Percentiles rank a stretch among this genome's conserved stretches.
Evolutionary conservation across 2,797 vertebrate species (phyloP).

Genomic region (Chloroceryle amazona): DNA sequence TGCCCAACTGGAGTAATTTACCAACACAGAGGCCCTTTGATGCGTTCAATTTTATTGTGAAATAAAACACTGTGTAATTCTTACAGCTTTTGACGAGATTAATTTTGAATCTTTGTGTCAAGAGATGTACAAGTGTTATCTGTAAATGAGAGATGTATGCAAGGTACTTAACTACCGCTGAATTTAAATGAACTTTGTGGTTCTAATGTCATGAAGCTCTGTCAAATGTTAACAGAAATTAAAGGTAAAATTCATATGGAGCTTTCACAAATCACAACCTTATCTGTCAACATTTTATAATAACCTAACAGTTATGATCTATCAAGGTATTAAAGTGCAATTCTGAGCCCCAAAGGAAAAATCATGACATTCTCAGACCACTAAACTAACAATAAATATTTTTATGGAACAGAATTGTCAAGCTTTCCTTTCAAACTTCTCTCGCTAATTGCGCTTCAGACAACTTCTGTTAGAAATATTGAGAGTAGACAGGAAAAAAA

Average conservation of each 20-base stretch:
- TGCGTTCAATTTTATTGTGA: slow-evolving; percentile 72
- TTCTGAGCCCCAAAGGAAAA: slow-evolving; percentile 67
- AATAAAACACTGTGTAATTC: slow-evolving; percentile 61
- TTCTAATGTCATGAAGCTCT: slow-evolving; percentile 78
- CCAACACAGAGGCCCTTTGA: slow-evolving; percentile 40
- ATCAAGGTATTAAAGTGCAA: slow-evolving; percentile 67
- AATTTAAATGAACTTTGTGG: slow-evolving; percentile 79
- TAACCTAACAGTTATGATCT: slow-evolving; percentile 74
- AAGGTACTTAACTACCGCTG: slow-evolving; percentile 57
- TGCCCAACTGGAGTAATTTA: slow-evolving; percentile 62
- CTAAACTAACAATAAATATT: slow-evolving; percentile 74
- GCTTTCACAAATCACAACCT: slow-evolving; percentile 76
- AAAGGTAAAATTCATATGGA: slow-evolving; percentile 78
- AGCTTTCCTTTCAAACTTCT: slow-evolving; percentile 70
- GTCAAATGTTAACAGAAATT: slow-evolving; percentile 82
- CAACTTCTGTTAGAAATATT: slow-evolving; percentile 32
- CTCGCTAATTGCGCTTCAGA: slow-evolving; percentile 73
- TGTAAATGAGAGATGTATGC: slow-evolving; percentile 75
- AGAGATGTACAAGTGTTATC: slow-evolving; percentile 76
- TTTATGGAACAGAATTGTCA: slow-evolving; percentile 73
- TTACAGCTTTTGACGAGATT: slow-evolving; percentile 67
- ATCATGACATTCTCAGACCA: slow-evolving; percentile 66
- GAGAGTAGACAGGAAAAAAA: slow-evolving; percentile 31
- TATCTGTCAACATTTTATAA: slow-evolving; percentile 80
- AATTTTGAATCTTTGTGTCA: slow-evolving; percentile 77